Base-by-base conservation (phyloP, 1,140 invertebrate species). In the Dendrolimus punctatus region DNA sequence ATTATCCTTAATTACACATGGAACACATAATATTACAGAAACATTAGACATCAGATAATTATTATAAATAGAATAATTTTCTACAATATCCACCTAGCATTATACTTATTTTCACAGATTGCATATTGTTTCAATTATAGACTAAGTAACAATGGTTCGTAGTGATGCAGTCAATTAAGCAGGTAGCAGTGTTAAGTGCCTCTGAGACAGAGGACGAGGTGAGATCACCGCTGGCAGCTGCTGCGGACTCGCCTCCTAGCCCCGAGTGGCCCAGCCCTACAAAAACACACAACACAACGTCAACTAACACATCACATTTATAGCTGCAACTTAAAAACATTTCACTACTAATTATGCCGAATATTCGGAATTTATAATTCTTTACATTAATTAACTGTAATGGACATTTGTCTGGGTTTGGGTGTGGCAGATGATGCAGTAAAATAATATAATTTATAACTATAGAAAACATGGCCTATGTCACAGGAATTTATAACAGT, bases 11-110 rank as follows among this genome's bases (percentile, higher is more conserved):
- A 87, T 85, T 85, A 87, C 70, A 85, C 76, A 72, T 87, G 84
- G 87, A 88, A 88, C 87, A 88, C 87, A 88, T 88, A 88, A 84
- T 88, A 88, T 88, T 88, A 87, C 85, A 87, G 87, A 88, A 85
- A 88, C 85, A 87, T 87, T 89, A 88, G 88, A 90, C 88, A 90
- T 90, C 89, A 90, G 89, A 90, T 88, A 90, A 86, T 88, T 89
- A 88, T 90, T 85, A 87, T 91, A 88, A 87, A 85, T 87, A 84
- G 76, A 87, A 85, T 80, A 87, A 85, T 85, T 87, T 83, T 85
- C 81, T 85, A 88, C 84, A 86, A 80, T 82, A 87, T 85, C 82
- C 79, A 81, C 76, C 85, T 88, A 87, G 63, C 72, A 83, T 85
- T 87, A 86, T 76, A 85, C 76, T 88, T 88, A 87, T 82, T 81